Evolutionary conservation across 1,140 invertebrate genomes (phyloP), one percentile per base, ranked within the genome.

Genomic region (Metaphire vulgaris): DNA sequence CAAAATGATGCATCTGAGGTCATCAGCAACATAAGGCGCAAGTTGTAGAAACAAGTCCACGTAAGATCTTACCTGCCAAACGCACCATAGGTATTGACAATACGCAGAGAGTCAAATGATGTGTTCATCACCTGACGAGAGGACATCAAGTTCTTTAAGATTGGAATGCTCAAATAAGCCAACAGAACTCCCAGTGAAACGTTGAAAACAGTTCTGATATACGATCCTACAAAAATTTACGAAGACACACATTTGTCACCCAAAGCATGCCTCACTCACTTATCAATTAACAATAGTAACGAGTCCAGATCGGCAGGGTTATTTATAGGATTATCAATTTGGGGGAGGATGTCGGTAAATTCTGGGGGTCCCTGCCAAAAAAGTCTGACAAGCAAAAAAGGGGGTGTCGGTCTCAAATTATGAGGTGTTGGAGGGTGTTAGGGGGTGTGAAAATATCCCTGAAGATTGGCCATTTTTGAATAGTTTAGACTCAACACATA

Each of bases 11-110:
- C n/a, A n/a, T n/a, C n/a, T n/a, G n/a, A n/a, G n/a, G n/a, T n/a
- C n/a, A n/a, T n/a, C n/a, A n/a, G n/a, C n/a, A n/a, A n/a, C n/a
- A n/a, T n/a, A n/a, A n/a, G n/a, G n/a, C n/a, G n/a, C n/a, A n/a
- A n/a, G n/a, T n/a, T n/a, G n/a, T n/a, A n/a, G n/a, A n/a, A n/a
- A n/a, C n/a, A n/a, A n/a, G n/a, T n/a, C n/a, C n/a, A n/a, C n/a
- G n/a, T n/a, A n/a, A n/a, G n/a, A 31, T 29, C 66, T 64, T 76
- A 87, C 87, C 86, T 88, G 71, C 87, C 87, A 83, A 88, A 88
- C 16, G 87, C 86, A 29, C 87, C 87, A 80, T 88, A 88, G 16
- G 87, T 87, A 78, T 88, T 88, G 29, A 88, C 85, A 67, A 88
- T 81, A 78, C 86, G 74, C 64, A 88, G 81, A 31, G 86, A 84